Evolutionary conservation across 2,797 vertebrate species (phyloP), one percentile per base, ranked within the genome.

Genomic region (Eremophila alpestris): DNA sequence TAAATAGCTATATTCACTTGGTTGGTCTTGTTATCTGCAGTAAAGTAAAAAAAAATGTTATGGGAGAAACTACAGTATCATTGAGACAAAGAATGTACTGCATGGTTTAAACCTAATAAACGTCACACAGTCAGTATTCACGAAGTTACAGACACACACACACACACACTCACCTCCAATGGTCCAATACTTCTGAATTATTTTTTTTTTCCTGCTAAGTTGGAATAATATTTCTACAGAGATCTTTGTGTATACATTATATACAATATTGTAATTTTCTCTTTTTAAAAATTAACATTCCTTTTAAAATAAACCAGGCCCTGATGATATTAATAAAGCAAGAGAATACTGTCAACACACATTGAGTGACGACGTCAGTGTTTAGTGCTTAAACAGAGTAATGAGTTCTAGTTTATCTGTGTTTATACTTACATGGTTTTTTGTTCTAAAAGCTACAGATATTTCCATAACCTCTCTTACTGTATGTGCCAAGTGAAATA

Each of bases 181-280:
- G 97, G 96, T 96, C 98, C 78, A 89, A 97, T 97, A 98, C 96
- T 98, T 98, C 93, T 97, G 96, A 93, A n/a, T 71, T 93, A 22
- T 79, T 93, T 70, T 94, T 94, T 94, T 93, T 94, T 95, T 97
- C 97, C 97, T 97, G 97, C 98, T 98, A 98, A 97, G 95, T 97
- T 98, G 98, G 98, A 98, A 98, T 98, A 98, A 98, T 98, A 98
- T 98, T 98, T 98, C 98, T 99, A 98, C 98, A 98, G 98, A 98
- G 98, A 97, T 98, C 93, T 97, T 96, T 97, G 98, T 98, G 98
- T 98, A 98, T 98, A 99, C 98, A 98, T 98, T 98, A 99, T 98
- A 97, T 99, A 99, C 98, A 98, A 92, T 97, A 97, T 98, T 87
- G 75, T 97, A 97, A 94, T 98, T 97, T 97, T 97, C 96, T 97